Base-by-base conservation (phyloP, 2,797 vertebrate species). In the Anabacerthia variegaticeps region DNA sequence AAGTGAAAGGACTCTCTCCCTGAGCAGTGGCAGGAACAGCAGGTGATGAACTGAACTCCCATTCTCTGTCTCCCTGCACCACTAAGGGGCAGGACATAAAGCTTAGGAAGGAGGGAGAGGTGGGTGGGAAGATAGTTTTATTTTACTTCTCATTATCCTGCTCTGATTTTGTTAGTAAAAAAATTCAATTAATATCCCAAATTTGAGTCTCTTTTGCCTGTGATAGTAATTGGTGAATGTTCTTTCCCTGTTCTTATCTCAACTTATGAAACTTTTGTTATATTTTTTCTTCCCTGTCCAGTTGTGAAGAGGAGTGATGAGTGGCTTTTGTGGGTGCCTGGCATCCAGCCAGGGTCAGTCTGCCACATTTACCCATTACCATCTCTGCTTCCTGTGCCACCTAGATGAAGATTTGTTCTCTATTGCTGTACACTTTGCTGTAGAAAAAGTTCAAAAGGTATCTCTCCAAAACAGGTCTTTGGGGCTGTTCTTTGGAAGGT, bases 321-420 rank as follows among this genome's bases (percentile, higher is more conserved):
- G 11, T 12, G 22, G 15, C 10, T 10, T 20, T 20, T 6, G 41
- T 36, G 19, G 10, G 30, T 41, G 12, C 30, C 18, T 67, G 39
- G 8, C 26, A 74, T 54, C 18, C 15, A 68, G 39, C 18, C 41
- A 54, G 0, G 0, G 22, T 24, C 41, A 75, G 36, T 2, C 4
- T 41, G 41, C 9, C 10, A 46, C 26, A 34, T 22, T 41, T 41
- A 36, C 8, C 23, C 24, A 32, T 27, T 19, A 48, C 12, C 0
- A 2, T 2, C 51, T 87, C 39, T 66, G 54, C 28, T 84, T 75
- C 58, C 61, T 27, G 8, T 61, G 19, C 24, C 23, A 48, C 52
- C 44, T 2, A 3, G 19, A 61, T 18, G 59, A 66, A 81, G 54
- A 44, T 28, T 32, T 3, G 1, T 41, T 51, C 30, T 51, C 27